phyloP scores from a whole-genome alignment of 2,888 invertebrate species.

The Dysmachus trigonus region DNA sequence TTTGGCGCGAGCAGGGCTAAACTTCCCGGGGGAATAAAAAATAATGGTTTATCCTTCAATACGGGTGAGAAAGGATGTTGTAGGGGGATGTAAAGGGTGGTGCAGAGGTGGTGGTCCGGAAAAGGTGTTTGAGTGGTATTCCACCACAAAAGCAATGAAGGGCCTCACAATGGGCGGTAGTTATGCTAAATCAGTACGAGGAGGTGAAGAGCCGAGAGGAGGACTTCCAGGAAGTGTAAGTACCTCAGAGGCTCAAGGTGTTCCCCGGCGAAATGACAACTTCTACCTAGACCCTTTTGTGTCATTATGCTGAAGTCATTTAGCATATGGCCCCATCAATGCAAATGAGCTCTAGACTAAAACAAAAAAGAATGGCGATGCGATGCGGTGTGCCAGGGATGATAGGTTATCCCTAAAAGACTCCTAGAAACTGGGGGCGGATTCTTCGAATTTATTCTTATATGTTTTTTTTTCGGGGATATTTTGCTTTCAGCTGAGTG shows the following conservation, averaged over 20 bases:
- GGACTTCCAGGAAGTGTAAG: slow-evolving; percentile 13
- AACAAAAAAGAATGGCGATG: not conserved
- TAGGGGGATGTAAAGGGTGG: no score
- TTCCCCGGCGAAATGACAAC: not conserved
- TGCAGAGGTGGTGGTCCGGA: not conserved
- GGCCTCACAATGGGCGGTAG: slow-evolving; percentile 9
- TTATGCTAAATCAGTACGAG: slow-evolving; percentile 29
- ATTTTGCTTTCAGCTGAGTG: not conserved
- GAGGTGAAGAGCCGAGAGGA: no score
- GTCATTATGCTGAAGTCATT: slow-evolving; percentile 11
- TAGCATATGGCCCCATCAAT: slow-evolving; percentile 35
- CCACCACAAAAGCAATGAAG: not conserved
- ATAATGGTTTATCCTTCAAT: not conserved
- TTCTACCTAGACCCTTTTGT: slow-evolving; percentile 3
- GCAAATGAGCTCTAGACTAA: not conserved
- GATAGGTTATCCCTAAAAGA: slow-evolving; percentile 6
- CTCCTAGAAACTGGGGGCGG: not conserved
- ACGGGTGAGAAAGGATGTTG: not conserved
- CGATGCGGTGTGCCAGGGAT: not conserved
- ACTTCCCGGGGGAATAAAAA: not conserved
- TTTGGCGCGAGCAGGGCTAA: slow-evolving; percentile 3
- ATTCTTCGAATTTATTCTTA: not conserved
- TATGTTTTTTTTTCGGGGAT: not conserved
- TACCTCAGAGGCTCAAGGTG: not conserved
- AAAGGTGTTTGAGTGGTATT: not conserved